Percentiles rank a stretch among this genome's conserved stretches.
Evolutionary conservation across 2,113 vertebrate species (phyloP).

Genomic region (Genyomyrus donnyi): DNA sequence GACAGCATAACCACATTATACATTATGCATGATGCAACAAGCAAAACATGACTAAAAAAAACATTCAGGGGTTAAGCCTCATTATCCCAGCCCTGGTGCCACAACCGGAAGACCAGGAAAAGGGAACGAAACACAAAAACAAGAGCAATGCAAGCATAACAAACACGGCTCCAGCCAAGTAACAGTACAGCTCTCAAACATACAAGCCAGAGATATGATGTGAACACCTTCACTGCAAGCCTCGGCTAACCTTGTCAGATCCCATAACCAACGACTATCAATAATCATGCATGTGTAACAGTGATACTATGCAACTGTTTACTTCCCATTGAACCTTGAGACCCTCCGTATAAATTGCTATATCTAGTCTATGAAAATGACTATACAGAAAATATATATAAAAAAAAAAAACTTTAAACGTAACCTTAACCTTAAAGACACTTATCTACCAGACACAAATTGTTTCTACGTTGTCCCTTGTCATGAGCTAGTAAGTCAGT

Average conservation of each 20-base stretch:
- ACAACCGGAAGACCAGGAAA: background rate
- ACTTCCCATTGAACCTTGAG: background rate
- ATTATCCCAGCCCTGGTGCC: background rate
- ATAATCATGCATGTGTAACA: background rate
- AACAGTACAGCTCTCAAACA: background rate
- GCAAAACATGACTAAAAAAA: background rate
- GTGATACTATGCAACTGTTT: background rate
- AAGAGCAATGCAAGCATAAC: background rate
- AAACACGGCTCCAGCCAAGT: background rate
- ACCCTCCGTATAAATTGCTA: background rate
- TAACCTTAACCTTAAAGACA: background rate
- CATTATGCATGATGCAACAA: background rate
- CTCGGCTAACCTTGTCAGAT: background rate
- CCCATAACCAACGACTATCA: background rate
- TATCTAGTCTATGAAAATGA: background rate
- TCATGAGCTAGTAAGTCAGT: background rate
- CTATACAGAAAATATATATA: background rate
- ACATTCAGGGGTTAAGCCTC: background rate
- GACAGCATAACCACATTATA: background rate
- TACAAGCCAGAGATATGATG: background rate
- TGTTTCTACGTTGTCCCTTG: background rate
- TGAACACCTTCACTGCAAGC: background rate
- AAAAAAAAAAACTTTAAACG: background rate
- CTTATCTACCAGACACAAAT: background rate
- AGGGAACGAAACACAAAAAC: background rate